Evolutionary conservation across 2,113 vertebrate species (phyloP).

Genomic region (Raja brachyura): DNA sequence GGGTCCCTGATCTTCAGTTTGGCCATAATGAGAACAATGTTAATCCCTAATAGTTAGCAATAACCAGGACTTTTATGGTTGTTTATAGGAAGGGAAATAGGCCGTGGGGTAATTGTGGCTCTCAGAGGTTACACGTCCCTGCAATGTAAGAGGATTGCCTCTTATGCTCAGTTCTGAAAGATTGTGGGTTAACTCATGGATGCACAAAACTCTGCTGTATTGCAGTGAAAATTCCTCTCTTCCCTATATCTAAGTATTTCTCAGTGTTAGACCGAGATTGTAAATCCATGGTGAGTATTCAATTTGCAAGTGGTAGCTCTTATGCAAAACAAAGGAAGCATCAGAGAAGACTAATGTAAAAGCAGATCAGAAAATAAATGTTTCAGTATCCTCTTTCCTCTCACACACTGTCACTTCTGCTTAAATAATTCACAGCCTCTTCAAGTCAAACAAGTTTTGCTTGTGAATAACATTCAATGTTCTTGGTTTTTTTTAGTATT

Average conservation of each 20-base stretch:
- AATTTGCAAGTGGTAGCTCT: slow-evolving; percentile 26
- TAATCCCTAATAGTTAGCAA: not conserved
- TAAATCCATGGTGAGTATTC: not conserved
- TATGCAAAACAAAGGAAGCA: not conserved
- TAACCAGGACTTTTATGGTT: not conserved
- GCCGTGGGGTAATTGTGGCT: not conserved
- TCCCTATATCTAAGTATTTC: not conserved
- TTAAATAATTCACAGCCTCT: slow-evolving; percentile 13
- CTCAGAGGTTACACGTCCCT: not conserved
- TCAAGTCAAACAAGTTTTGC: not conserved
- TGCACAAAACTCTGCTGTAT: not conserved
- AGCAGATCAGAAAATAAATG: slow-evolving; percentile 19
- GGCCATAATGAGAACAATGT: not conserved
- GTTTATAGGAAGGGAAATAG: not conserved
- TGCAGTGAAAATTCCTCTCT: not conserved
- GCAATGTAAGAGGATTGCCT: too few species aligned
- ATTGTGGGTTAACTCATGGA: not conserved
- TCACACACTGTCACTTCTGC: not conserved
- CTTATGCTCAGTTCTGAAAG: not conserved
- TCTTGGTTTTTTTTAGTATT: not conserved
- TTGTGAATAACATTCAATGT: not conserved
- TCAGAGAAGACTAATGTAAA: not conserved
- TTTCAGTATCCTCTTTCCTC: not conserved
- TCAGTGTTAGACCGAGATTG: not conserved
- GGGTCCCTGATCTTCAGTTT: not conserved